Evolutionary conservation across 2,797 vertebrate genomes (phyloP).

Genomic region (Danio choprae): DNA sequence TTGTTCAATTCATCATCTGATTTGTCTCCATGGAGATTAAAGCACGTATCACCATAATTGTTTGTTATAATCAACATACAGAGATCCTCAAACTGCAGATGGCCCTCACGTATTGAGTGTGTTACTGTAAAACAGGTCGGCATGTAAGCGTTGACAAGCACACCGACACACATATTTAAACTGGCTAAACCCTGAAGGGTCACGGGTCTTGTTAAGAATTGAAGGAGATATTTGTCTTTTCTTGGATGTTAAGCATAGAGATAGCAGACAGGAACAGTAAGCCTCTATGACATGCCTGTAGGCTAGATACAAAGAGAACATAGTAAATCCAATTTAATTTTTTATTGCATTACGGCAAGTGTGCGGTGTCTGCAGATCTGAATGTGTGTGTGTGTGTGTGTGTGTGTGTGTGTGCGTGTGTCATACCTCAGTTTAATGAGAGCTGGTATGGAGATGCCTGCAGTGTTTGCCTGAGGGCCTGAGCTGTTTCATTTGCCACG

Average conservation of each 20-base stretch:
- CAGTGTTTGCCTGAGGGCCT: conserved; percentile 33
- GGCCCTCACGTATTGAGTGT: not conserved
- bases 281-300: conserved; percentile 66
- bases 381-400: conserved; percentile 46
- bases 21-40: conserved; percentile 7
- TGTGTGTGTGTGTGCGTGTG: conserved; percentile 36
- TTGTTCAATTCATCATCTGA: not conserved
- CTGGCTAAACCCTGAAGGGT: conserved; percentile 72
- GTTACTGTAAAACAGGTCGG: conserved; percentile 40
- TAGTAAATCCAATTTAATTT: conserved; percentile 72
- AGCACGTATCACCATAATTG: not conserved
- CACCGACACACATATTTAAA: conserved; percentile 58
- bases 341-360: conserved; percentile 73
- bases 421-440: conserved; percentile 54
- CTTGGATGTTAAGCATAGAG: conserved; percentile 62
- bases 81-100: conserved; percentile 5
- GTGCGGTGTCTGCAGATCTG: conserved; percentile 52
- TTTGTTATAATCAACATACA: conserved; percentile 16
- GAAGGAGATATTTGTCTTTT: conserved; percentile 74
- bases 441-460: conserved; percentile 50
- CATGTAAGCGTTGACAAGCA: conserved; percentile 38
- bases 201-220: conserved; percentile 76
- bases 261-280: conserved; percentile 64
- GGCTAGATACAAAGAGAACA: conserved; percentile 62
- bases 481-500: conserved; percentile 33